Evolutionary conservation across 2,888 invertebrate genomes (phyloP), one percentile per base, ranked within the genome.

Genomic region (Volucella inflata): DNA sequence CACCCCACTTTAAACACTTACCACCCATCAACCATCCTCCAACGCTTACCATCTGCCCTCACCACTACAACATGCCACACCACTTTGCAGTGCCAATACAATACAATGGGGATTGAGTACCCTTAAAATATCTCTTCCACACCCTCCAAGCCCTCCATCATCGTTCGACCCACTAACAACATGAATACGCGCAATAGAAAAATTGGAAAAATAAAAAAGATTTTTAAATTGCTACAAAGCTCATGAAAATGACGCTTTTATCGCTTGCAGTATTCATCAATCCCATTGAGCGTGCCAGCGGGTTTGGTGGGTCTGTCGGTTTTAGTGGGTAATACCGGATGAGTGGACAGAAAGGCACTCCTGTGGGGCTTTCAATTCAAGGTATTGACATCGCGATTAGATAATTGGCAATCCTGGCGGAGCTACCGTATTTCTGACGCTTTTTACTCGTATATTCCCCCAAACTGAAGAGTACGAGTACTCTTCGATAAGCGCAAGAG

Each of bases 221-320:
- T 36, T 67, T 72, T 82, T 75, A 71, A 84, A 80, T 80, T 84
- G 75, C 59, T 80, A 84, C 79, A 79, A 74, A 83, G 74, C 84
- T 84, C 80, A 75, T 84, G 75, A 80, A 84, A 75, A 84, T 75
- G 84, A 65, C 60, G 75, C 84, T 84, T 84, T 84, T 84, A 79
- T 80, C 84, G 80, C 80, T 75, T 80, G 75, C 84, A 75, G 84
- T 71, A 80, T 75, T 79, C 80, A 84, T 80, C 83, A 79, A 79
- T 82, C 57, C 78, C 79, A 74, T 30, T 46, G 67, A 62, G 67
- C 51, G 57, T 48, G 57, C 36, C 65, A 72, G 36, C 60, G 48
- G 57, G 44, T 75, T 48, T 53, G 50, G 59, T 42, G 50, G 50
- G 30, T 30, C 30, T 30, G 30, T 30, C 30, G 50, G 46, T 42